A percentile compares a stretch with the other conserved stretches of the same genome.
phyloP scores from a whole-genome alignment of 2,113 vertebrate species.

The Lates calcarifer region DNA sequence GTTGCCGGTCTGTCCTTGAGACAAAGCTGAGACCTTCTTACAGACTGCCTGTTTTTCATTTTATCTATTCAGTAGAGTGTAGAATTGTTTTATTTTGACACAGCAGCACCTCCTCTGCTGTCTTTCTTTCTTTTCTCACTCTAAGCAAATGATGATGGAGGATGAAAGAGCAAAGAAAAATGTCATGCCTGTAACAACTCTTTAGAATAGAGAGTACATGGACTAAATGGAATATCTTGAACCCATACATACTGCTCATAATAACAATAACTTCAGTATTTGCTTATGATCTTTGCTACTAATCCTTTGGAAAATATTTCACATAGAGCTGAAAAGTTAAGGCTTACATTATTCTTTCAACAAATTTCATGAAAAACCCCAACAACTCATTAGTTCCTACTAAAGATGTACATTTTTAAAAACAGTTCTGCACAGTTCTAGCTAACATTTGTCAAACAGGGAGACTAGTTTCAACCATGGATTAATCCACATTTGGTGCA shows the following conservation, averaged over 20 bases:
- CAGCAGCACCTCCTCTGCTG: neutral
- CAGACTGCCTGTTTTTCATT: neutral
- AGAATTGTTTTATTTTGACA: constrained; percentile 7
- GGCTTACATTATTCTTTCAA: neutral
- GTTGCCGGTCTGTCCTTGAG: constrained; percentile 18
- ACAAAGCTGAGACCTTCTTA: constrained; percentile 20
- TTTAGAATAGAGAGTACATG: neutral
- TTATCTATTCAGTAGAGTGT: neutral
- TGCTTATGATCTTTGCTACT: neutral
- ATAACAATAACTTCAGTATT: neutral
- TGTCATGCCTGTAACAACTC: neutral
- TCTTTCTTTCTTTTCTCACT: neutral
- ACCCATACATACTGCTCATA: neutral
- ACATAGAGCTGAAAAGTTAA: neutral
- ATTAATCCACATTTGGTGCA: too few relatives aligned
- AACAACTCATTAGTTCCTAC: too few relatives aligned
- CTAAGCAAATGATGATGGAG: neutral
- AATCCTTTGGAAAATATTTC: neutral
- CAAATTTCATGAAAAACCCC: neutral
- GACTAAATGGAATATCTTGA: neutral
- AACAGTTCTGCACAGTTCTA: too few relatives aligned
- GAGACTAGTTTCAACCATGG: too few relatives aligned
- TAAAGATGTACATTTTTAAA: too few relatives aligned
- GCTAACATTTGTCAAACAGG: too few relatives aligned
- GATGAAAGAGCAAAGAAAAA: neutral